Base-by-base conservation (phyloP, 2,888 invertebrate species). In the Spialia ferax region DNA sequence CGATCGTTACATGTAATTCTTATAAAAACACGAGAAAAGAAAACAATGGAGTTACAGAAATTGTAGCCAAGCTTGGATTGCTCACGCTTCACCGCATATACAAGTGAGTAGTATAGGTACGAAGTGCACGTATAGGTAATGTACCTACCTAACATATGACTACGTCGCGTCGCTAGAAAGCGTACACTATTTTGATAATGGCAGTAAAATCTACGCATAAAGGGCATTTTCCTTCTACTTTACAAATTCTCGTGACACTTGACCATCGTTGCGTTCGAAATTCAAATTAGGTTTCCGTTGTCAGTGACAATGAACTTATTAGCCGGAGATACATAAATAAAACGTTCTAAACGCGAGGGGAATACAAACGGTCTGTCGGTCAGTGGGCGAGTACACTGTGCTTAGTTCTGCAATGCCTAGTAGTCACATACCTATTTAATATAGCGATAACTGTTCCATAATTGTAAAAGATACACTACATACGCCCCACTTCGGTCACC, bases 401-500 rank as follows among this genome's bases (percentile, higher is more conserved):
- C n/a, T n/a, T n/a, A 59, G 26, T 60, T 52, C 32, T 18, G n/a
- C 32, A 48, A 63, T 63, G 13, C 63, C 22, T 54, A 42, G 48
- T 48, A 65, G 23, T 65, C 48, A 59, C 65, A 23, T 61, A 55
- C n/a, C n/a, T n/a, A n/a, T n/a, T 61, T 55, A 68, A 73, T 72
- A 75, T 70, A 73, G 69, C 71, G 76, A 74, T 85, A 83, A 86
- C 81, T 82, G 82, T 82, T 86, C 77, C 82, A 78, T 88, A 88
- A 88, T 88, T 89, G 86, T 87, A 85, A 85, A 85, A 82, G 83
- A 87, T 82, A 85, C 83, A 87, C 85, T 82, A 85, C 83, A 87
- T 85, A 84, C 88, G 91, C 86, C 87, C 91, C 87, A 91, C 88
- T 91, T 91, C 84, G 89, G 88, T 86, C 89, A 86, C 89, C 87